phyloP scores from a whole-genome alignment of 2,888 invertebrate genomes.

The Stenchaetothrips biformis region DNA sequence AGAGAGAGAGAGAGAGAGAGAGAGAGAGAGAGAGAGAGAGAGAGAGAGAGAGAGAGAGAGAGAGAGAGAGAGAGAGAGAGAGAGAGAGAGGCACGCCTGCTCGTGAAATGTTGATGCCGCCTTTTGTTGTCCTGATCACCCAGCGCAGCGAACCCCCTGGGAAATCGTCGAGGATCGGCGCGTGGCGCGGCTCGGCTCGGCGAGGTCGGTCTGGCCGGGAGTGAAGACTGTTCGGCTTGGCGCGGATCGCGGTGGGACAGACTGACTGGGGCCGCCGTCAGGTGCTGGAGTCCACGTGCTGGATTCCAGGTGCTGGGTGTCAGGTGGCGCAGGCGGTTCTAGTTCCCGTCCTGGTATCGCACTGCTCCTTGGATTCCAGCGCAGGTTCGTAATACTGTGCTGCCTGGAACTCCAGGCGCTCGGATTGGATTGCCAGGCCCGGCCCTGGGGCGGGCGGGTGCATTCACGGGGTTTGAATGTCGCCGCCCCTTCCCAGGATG shows the following conservation, averaged over 20 bases:
- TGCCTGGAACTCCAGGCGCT: too few species aligned
- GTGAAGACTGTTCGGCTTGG: neutral
- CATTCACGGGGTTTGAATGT: too few species aligned
- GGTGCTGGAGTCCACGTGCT: neutral
- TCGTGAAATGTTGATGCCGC: conserved; percentile 19
- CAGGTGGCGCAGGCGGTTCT: too few species aligned
- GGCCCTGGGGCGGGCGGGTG: too few species aligned
- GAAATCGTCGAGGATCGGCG: conserved; percentile 4
- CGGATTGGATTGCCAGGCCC: too few species aligned
- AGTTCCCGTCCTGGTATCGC: too few species aligned
- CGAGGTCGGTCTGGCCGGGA: neutral
- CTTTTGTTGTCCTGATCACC: conserved; percentile 14
- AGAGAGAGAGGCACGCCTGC: neutral
- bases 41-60: neutral
- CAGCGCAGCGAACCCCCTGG: neutral
- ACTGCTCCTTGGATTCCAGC: too few species aligned
- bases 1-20: neutral
- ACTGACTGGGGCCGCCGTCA: neutral
- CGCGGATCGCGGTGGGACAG: neutral
- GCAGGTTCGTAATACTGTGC: too few species aligned
- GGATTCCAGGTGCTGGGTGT: too few species aligned
- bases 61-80: neutral
- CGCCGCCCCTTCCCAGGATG: too few species aligned
- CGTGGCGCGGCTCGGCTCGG: neutral
- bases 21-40: neutral